phyloP scores from a whole-genome alignment of 2,797 vertebrate species.

The Parauchenoglanis punctatus region DNA sequence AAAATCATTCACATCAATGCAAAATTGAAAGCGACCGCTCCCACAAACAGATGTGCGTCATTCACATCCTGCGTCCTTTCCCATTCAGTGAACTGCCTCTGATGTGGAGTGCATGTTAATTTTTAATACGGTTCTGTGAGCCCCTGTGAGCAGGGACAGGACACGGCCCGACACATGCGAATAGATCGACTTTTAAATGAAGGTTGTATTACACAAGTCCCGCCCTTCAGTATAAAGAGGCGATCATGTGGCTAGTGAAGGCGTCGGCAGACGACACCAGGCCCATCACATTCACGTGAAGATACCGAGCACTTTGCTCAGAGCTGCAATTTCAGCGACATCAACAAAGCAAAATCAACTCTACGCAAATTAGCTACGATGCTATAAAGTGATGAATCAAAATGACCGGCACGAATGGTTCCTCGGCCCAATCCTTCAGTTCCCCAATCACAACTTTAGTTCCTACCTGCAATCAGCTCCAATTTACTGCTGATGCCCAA shows the following conservation, averaged over 20 bases:
- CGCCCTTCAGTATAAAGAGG: neutral
- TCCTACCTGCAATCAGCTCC: neutral
- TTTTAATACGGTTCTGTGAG: no score
- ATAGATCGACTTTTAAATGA: neutral
- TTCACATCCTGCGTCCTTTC: neutral
- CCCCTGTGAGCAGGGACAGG: neutral
- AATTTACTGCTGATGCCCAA: neutral
- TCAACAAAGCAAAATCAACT: neutral
- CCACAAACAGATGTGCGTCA: neutral
- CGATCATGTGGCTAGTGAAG: neutral
- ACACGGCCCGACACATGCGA: neutral
- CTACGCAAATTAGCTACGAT: neutral
- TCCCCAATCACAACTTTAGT: neutral
- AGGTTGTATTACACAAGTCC: neutral
- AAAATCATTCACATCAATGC: neutral
- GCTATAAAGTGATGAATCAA: neutral
- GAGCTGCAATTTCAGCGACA: neutral
- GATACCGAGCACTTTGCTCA: neutral
- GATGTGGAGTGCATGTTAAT: neutral
- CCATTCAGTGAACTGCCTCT: neutral
- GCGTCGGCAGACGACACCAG: neutral
- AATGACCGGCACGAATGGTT: neutral
- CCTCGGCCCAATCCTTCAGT: neutral
- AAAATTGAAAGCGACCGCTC: no score
- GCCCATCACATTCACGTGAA: neutral